Conservation (phyloP, 2,113 vertebrate species). For the Platysternon megacephalum region DNA sequence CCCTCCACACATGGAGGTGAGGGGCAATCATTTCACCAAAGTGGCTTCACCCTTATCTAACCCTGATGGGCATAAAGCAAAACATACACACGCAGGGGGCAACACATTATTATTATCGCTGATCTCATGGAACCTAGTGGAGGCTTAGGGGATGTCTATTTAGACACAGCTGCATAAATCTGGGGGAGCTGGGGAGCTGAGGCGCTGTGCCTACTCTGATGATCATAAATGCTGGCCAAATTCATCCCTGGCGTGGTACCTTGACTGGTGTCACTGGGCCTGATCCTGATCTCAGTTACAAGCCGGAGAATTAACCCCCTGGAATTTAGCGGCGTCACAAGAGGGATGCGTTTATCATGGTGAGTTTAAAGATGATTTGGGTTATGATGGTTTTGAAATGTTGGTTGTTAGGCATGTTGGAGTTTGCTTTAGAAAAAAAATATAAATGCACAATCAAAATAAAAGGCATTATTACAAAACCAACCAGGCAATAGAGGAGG, state of each 20-base stretch:
- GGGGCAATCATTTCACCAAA: neutral
- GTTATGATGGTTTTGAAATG: constrained; percentile 29
- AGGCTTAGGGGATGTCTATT: neutral
- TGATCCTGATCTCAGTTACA: neutral
- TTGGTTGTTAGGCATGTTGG: neutral
- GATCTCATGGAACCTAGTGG: neutral
- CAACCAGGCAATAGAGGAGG: constrained; percentile 46
- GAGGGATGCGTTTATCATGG: neutral
- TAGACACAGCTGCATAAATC: neutral
- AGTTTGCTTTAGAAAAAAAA: neutral
- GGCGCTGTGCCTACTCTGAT: neutral
- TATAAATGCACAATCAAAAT: constrained; percentile 24
- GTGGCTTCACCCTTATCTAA: neutral
- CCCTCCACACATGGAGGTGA: neutral
- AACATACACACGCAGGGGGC: neutral
- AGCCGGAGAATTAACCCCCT: neutral
- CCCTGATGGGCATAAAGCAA: neutral
- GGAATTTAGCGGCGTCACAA: neutral
- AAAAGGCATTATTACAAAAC: constrained; percentile 36
- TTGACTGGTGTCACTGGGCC: neutral
- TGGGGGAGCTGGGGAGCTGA: neutral
- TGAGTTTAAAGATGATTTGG: neutral
- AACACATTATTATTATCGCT: neutral
- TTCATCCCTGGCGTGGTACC: neutral
- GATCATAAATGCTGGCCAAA: neutral